These are phyloP conservation scores for Meta bourneti DNA, from an alignment of 2,888 invertebrate genomes.

Conservation along the genomic window DNA sequence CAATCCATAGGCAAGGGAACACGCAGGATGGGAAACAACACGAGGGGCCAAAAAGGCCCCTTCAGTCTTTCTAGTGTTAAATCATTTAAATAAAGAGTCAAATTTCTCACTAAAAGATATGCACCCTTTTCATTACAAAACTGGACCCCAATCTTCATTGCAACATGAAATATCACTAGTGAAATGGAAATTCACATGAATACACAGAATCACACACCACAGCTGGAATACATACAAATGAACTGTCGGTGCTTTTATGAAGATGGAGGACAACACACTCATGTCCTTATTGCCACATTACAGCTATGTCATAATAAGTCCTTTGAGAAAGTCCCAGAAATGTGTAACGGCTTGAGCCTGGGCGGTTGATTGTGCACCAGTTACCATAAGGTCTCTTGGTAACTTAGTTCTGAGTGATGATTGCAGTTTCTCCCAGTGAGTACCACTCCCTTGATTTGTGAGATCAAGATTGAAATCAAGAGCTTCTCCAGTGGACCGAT, in stretches of 20 bases:
- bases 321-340: slow-evolving; percentile 78
- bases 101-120: neutral
- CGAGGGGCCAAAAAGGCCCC: no score
- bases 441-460: slow-evolving; percentile 83
- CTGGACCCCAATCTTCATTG: slow-evolving; percentile 17
- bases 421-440: slow-evolving; percentile 92
- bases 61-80: no score
- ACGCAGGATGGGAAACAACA: no score
- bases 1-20: no score
- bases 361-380: slow-evolving; percentile 76
- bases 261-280: neutral
- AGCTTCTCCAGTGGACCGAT: slow-evolving; percentile 86
- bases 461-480: slow-evolving; percentile 83
- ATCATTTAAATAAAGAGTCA: neutral
- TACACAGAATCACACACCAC: slow-evolving; percentile 8
- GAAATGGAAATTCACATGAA: slow-evolving; percentile 1
- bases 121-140: neutral
- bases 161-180: slow-evolving; percentile 24
- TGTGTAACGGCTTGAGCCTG: slow-evolving; percentile 78
- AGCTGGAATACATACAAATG: neutral
- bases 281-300: neutral
- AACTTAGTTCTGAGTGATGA: slow-evolving; percentile 84
- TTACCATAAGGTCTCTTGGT: slow-evolving; percentile 85
- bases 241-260: neutral
- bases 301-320: slow-evolving; percentile 75